Base-by-base conservation (phyloP, 2,888 invertebrate genomes). In the Caenorhabditis becei region DNA sequence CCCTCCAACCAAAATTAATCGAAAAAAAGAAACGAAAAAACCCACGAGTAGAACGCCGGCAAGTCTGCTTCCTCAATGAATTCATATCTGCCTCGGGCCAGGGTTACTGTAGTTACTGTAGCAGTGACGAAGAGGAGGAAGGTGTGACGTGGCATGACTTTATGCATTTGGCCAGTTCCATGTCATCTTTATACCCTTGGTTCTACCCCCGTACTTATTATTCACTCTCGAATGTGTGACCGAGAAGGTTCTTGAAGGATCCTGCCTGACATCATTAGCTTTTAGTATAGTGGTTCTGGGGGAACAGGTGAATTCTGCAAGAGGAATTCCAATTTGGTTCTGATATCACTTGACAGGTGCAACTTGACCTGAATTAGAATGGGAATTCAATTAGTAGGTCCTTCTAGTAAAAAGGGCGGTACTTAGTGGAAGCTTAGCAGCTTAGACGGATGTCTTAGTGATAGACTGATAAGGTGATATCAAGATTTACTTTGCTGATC, bases 31-130 rank as follows among this genome's bases (percentile, higher is more conserved):
- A 44, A 24, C 11, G 23, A 1, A 7, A 35, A 51, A 63, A 70
- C 80, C 75, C 37, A 80, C 80, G 80, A 80, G 59, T 80, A 80
- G 26, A 80, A 80, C 0, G 80, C 80, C 16, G 80, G 80, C 32
- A 80, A 24, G 53, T 80, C 80, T 1, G 75, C 53, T 18, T 80
- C 80, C 23, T 80, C 80, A 23, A 80, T 80, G 41, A 28, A 80
- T 24, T 80, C 80, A 24, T 80, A 80, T 26, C 80, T 51, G 28
- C 80, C 80, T 14, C 80, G 37, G 1, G 59, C 44, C 35, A 49
- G 44, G 20, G 8, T 41, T 11, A 28, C 18, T 7, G 16, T 23
- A 1, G 41, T 20, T 11, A 53, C 18, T 41, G 49, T 37, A 0
- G 54, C 56, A 58, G 51, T 65, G 10, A 72, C 8, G 7, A 63